These are phyloP conservation scores for Diadumene lineata DNA, from an alignment of 92 coral and sea anemone genomes.

Conservation along the genomic window DNA sequence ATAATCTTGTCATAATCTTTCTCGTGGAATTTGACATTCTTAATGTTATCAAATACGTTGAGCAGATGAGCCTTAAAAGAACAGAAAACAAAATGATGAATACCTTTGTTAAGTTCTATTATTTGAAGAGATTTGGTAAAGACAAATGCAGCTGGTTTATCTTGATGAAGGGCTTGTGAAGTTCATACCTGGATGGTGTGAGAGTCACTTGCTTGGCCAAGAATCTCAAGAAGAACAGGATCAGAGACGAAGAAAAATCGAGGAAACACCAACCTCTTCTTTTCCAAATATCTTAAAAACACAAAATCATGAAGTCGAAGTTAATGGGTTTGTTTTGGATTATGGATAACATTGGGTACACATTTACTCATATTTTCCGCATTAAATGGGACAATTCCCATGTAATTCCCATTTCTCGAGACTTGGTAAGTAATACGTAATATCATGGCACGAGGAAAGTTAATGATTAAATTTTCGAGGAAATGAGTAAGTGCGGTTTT, in stretches of 20 bases:
- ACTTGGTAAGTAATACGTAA: too few species aligned
- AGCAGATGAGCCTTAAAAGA: constrained; percentile 71
- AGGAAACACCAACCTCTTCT: constrained; percentile 85
- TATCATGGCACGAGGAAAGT: too few species aligned
- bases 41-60: constrained; percentile 85
- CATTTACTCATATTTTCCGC: too few species aligned
- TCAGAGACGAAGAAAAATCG: constrained; percentile 92
- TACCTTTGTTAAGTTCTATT: too few species aligned
- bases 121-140: background rate
- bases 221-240: constrained; percentile 80
- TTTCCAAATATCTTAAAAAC: constrained; percentile 67
- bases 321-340: too few species aligned
- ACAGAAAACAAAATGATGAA: background rate
- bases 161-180: too few species aligned
- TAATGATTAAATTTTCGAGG: too few species aligned
- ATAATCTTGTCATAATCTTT: constrained; percentile 85
- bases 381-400: background rate
- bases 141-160: background rate
- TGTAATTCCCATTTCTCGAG: too few species aligned
- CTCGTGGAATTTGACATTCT: constrained; percentile 81
- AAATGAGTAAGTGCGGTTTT: too few species aligned
- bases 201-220: constrained; percentile 92
- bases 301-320: too few species aligned
- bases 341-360: too few species aligned
- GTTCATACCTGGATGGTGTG: constrained; percentile 81